Evolutionary conservation across 2,888 invertebrate genomes (phyloP).

Genomic region (Alcis repandata): DNA sequence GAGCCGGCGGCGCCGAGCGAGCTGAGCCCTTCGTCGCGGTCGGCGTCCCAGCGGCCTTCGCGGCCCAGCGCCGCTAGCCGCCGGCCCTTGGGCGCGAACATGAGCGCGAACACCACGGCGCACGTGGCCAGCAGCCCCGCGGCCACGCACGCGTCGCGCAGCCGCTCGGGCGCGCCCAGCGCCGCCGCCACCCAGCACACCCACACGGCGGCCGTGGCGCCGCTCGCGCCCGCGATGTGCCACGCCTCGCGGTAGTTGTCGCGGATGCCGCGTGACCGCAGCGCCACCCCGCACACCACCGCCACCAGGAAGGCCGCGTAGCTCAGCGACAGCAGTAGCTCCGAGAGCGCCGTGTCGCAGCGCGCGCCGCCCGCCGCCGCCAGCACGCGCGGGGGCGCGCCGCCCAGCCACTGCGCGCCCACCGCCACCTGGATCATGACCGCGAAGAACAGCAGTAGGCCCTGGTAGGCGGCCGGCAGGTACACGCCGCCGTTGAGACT

Average conservation of each 20-base stretch:
- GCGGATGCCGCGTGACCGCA: slow-evolving; percentile 94
- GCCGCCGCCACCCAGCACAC: slow-evolving; percentile 94
- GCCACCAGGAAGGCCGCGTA: slow-evolving; percentile 95
- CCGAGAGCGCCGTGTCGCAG: slow-evolving; percentile 90
- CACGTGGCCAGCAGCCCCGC: slow-evolving; percentile 95
- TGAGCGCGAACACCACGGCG: slow-evolving; percentile 94
- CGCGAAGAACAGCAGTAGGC: slow-evolving; percentile 94
- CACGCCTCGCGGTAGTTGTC: slow-evolving; percentile 97
- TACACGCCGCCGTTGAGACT: slow-evolving; percentile 97
- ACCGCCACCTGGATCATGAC: slow-evolving; percentile 96
- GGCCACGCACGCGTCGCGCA: slow-evolving; percentile 95
- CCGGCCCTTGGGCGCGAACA: slow-evolving; percentile 97
- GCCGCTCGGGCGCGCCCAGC: slow-evolving; percentile 91
- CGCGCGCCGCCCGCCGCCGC: slow-evolving; percentile 64
- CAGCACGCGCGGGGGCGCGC: slow-evolving; percentile 88
- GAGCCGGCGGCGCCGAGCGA: slow-evolving; percentile 92
- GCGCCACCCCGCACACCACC: slow-evolving; percentile 93
- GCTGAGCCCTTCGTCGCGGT: slow-evolving; percentile 93
- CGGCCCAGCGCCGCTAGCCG: slow-evolving; percentile 97
- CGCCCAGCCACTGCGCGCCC: slow-evolving; percentile 94
- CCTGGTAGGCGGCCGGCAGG: slow-evolving; percentile 96
- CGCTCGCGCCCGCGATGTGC: slow-evolving; percentile 95
- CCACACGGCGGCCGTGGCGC: slow-evolving; percentile 95
- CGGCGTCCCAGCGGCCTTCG: slow-evolving; percentile 93
- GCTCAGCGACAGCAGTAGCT: slow-evolving; percentile 91